Percentiles rank a stretch among this genome's conserved stretches.
Evolutionary conservation across 2,113 vertebrate species (phyloP).

Genomic region (Python bivittatus): DNA sequence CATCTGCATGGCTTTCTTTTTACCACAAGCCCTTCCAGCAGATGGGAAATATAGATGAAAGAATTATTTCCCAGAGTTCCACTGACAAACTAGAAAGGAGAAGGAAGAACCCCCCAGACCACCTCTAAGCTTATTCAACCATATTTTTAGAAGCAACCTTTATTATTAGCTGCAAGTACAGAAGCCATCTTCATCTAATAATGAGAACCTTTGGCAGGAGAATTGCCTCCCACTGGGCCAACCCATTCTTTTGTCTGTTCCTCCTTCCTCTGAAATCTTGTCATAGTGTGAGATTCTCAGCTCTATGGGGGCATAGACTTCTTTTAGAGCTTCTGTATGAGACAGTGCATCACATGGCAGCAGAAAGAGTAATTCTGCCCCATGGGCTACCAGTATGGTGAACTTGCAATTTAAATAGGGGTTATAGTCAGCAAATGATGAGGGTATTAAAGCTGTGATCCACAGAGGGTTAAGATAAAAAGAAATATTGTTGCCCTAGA

Average conservation of each 20-base stretch:
- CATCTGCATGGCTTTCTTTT: background rate
- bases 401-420: background rate
- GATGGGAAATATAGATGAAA: background rate
- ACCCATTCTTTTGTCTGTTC: conserved; percentile 3
- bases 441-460: background rate
- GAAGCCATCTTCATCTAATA: background rate
- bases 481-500: background rate
- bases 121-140: background rate
- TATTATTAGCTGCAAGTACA: conserved; percentile 9
- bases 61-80: background rate
- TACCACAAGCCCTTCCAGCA: background rate
- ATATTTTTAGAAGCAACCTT: conserved; percentile 23
- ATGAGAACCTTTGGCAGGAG: conserved; percentile 11
- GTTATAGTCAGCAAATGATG: background rate
- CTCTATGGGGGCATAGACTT: background rate
- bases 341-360: background rate
- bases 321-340: background rate
- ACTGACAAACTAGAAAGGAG: background rate
- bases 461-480: background rate
- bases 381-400: background rate
- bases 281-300: background rate
- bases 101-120: background rate
- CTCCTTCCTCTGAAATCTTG: background rate
- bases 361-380: background rate
- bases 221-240: conserved; percentile 8